Conservation (phyloP, 2,113 vertebrate genomes). For the Neoarius graeffei region DNA sequence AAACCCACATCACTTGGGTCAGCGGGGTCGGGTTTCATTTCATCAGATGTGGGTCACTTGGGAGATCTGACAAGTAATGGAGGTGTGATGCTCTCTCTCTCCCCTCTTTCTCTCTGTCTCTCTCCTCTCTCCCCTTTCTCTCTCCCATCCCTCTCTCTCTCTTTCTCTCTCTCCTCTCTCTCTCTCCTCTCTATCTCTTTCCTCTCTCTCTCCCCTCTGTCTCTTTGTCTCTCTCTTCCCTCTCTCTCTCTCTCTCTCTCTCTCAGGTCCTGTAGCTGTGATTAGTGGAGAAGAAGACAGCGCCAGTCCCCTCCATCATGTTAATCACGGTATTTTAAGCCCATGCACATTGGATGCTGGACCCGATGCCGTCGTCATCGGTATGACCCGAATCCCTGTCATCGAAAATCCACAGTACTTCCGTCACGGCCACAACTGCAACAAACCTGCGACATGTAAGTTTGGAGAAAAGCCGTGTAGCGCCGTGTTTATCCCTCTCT, state of each 20-base stretch:
- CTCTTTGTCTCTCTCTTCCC: not conserved
- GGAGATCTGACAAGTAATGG: no score
- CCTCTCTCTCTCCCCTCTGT: not conserved
- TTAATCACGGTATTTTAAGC: conserved; percentile 91
- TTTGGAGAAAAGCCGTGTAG: conserved; percentile 44
- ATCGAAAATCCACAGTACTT: conserved; percentile 99
- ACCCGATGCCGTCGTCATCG: conserved; percentile 89
- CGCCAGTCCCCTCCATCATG: conserved; percentile 92
- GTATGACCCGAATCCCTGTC: conserved; percentile 93
- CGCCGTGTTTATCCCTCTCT: not conserved
- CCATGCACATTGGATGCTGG: conserved; percentile 85
- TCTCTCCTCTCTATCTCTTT: accelerated
- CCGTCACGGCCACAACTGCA: conserved; percentile 91
- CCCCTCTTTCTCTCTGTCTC: no score
- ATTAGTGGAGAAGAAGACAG: conserved; percentile 96
- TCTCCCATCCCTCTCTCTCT: no score
- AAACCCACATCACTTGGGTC: no score
- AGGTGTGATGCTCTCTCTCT: no score
- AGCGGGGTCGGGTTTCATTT: no score
- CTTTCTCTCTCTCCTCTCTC: no score
- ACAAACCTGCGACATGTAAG: conserved; percentile 94
- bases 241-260: not conserved
- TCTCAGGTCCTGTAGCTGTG: conserved; percentile 87
- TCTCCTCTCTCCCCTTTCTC: no score
- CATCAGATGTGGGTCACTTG: no score